Conservation (phyloP, 2,113 vertebrate species). For the Alexandromys fortis region DNA sequence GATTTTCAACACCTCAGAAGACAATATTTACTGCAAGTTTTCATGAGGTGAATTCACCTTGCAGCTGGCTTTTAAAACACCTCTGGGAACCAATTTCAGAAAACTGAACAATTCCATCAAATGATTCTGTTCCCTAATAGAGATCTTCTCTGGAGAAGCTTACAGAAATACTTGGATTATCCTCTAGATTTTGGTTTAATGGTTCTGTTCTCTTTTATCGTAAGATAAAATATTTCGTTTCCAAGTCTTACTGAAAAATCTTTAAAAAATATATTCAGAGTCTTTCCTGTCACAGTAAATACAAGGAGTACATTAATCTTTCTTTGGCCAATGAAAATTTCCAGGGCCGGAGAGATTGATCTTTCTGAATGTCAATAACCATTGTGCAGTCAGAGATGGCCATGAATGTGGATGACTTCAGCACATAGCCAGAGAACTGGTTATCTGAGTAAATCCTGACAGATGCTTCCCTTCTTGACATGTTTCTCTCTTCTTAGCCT, state of each 20-base stretch:
- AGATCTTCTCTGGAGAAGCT: slow-evolving; percentile 40
- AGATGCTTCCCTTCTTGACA: slow-evolving; percentile 33
- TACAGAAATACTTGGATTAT: neutral
- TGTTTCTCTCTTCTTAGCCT: neutral
- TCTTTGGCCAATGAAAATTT: slow-evolving; percentile 50
- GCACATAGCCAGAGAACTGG: slow-evolving; percentile 27
- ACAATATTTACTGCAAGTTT: slow-evolving; percentile 79
- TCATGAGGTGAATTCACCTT: slow-evolving; percentile 74
- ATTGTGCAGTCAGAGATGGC: neutral
- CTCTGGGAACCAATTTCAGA: slow-evolving; percentile 76
- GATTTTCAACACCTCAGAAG: slow-evolving; percentile 77
- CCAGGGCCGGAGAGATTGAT: slow-evolving; percentile 48
- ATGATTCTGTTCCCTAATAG: slow-evolving; percentile 35
- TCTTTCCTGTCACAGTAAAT: slow-evolving; percentile 46
- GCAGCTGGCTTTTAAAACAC: slow-evolving; percentile 68
- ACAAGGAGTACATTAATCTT: slow-evolving; percentile 54
- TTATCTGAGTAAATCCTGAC: slow-evolving; percentile 54
- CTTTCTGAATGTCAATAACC: slow-evolving; percentile 58
- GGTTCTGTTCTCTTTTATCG: neutral
- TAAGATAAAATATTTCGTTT: slow-evolving; percentile 56
- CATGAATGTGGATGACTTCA: slow-evolving; percentile 53
- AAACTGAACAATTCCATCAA: slow-evolving; percentile 76
- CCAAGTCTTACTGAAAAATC: slow-evolving; percentile 57
- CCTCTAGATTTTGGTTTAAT: slow-evolving; percentile 32
- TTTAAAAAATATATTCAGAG: slow-evolving; percentile 41